These are phyloP conservation scores for Noturus placidus DNA, from an alignment of 2,113 vertebrate genomes.

Conservation along the genomic window DNA sequence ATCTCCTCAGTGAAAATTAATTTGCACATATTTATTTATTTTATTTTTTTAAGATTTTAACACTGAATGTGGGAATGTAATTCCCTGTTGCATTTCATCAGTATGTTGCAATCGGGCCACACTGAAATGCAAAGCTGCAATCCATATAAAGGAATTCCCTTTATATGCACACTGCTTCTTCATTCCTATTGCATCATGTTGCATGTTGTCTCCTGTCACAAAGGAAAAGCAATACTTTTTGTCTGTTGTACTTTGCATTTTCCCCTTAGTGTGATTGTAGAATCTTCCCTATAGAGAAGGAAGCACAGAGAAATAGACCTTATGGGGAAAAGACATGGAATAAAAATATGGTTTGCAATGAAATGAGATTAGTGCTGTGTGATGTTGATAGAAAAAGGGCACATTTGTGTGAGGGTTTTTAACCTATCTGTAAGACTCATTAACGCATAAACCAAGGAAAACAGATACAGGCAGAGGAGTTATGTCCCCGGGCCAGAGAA, in stretches of 20 bases:
- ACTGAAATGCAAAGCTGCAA: background rate
- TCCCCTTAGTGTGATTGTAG: background rate
- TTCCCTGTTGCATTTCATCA: background rate
- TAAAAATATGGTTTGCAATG: background rate
- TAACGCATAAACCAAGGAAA: constrained; percentile 58
- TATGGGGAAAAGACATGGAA: constrained; percentile 22
- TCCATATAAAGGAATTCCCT: too few relatives aligned
- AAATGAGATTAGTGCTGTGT: constrained; percentile 49
- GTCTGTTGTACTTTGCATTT: background rate
- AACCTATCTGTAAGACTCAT: constrained; percentile 56
- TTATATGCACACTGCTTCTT: background rate
- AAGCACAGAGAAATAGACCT: constrained; percentile 10
- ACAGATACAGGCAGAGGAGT: background rate
- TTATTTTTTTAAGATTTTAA: background rate
- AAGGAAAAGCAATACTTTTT: background rate
- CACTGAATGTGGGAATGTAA: background rate
- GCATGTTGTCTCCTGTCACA: background rate
- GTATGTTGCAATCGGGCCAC: background rate
- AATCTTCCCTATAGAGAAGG: background rate
- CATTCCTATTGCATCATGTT: background rate
- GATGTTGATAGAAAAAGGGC: constrained; percentile 62
- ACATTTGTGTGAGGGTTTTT: constrained; percentile 47
- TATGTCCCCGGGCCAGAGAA: background rate
- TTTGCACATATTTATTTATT: background rate
- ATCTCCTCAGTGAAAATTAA: background rate